A percentile compares a stretch with the other conserved stretches of the same genome.
phyloP scores from a whole-genome alignment of 2,888 invertebrate genomes.

The Drosophila acutilabella region DNA sequence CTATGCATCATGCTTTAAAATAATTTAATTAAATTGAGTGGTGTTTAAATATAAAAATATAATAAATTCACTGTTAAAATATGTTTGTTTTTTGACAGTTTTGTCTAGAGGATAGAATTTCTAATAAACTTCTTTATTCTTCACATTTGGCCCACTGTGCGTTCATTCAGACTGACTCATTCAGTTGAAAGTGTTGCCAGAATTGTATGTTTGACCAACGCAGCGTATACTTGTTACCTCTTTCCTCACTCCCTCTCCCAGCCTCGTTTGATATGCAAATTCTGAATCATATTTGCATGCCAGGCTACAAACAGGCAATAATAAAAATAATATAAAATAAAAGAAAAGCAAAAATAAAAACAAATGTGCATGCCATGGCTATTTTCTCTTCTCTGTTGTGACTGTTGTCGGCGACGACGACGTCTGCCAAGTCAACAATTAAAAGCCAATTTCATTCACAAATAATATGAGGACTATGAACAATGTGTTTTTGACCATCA shows the following conservation, averaged over 20 bases:
- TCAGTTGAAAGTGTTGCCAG: constrained; percentile 14
- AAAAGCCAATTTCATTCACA: constrained; percentile 74
- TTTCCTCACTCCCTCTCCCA: background rate
- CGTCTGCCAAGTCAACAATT: constrained; percentile 65
- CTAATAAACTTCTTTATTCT: background rate
- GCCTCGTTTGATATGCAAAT: constrained; percentile 8
- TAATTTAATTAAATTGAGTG: too few species aligned
- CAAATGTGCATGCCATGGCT: constrained; percentile 62
- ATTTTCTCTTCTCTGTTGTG: constrained; percentile 18
- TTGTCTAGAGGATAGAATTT: too few species aligned
- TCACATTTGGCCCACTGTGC: constrained; percentile 34
- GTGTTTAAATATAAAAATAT: background rate
- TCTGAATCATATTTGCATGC: constrained; percentile 45
- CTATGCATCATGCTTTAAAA: too few species aligned
- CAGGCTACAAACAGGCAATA: constrained; percentile 45
- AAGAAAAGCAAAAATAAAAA: constrained; percentile 18
- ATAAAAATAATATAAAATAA: constrained; percentile 35
- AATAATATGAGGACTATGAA: constrained; percentile 42
- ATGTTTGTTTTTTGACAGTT: too few species aligned
- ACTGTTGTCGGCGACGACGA: constrained; percentile 6
- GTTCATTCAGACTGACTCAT: constrained; percentile 43
- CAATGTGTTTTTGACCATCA: constrained; percentile 28
- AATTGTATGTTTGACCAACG: constrained; percentile 48
- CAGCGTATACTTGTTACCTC: constrained; percentile 45
- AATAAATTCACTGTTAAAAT: too few species aligned